phyloP scores from a whole-genome alignment of 2,797 vertebrate species.

The Semaprochilodus insignis region DNA sequence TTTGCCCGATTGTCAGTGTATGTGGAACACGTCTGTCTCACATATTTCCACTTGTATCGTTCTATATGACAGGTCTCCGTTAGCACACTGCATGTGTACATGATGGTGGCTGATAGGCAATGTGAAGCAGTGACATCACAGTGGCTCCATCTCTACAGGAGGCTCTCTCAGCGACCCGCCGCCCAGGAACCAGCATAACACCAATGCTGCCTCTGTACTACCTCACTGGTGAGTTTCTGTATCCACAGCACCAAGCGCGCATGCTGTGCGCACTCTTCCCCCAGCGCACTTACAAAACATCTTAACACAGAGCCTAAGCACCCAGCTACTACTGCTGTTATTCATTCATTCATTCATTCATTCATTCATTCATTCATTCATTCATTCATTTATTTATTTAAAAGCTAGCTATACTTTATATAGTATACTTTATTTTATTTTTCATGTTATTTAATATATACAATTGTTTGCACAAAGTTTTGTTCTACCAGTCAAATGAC shows the following conservation, averaged over 20 bases:
- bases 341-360: too few species aligned
- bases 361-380: too few species aligned
- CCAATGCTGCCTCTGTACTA: conserved; percentile 42
- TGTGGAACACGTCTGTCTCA: background rate
- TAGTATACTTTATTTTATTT: too few species aligned
- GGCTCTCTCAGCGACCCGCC: conserved; percentile 23
- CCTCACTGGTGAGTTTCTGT: conserved; percentile 39
- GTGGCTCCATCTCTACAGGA: conserved; percentile 33
- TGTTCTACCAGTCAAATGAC: too few species aligned
- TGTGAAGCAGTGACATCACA: conserved; percentile 46
- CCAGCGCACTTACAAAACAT: background rate
- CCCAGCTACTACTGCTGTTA: too few species aligned
- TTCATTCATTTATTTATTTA: too few species aligned
- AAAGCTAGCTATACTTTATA: too few species aligned
- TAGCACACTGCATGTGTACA: conserved; percentile 8
- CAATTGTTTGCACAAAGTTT: too few species aligned
- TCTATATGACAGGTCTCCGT: conserved; percentile 22
- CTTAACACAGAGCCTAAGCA: too few species aligned
- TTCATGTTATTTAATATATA: too few species aligned
- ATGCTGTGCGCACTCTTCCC: conserved; percentile 41
- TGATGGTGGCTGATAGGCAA: conserved; percentile 29
- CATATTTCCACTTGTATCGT: conserved; percentile 8
- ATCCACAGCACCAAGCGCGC: conserved; percentile 24
- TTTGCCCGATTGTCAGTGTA: background rate
- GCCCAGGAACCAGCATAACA: conserved; percentile 55